Evolutionary conservation across 2,113 vertebrate species (phyloP).

Genomic region (Pomatostomus ruficeps): DNA sequence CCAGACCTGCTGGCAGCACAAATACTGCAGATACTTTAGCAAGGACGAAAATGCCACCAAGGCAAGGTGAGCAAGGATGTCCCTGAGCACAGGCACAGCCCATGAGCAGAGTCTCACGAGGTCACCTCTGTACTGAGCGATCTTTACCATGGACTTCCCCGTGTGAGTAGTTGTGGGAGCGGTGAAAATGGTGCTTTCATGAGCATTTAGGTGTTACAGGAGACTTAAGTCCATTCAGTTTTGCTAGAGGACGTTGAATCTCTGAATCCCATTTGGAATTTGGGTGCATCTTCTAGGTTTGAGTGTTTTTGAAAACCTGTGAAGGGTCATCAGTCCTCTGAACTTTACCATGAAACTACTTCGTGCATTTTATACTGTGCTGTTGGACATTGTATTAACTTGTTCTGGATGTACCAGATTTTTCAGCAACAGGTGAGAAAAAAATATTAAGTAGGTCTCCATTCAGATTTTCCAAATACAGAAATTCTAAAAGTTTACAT

Average conservation of each 20-base stretch:
- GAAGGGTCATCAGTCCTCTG: neutral
- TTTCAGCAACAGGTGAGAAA: neutral
- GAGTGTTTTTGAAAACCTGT: neutral
- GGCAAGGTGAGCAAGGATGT: neutral
- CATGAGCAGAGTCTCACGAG: neutral
- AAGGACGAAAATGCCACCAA: neutral
- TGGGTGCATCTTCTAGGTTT: neutral
- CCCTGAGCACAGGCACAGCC: neutral
- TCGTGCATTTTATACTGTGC: neutral
- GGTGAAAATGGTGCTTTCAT: neutral
- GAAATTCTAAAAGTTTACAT: neutral
- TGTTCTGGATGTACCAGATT: neutral
- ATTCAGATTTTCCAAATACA: neutral
- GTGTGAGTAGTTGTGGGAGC: neutral
- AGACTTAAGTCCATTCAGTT: neutral
- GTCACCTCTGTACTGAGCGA: neutral
- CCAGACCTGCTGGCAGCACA: neutral
- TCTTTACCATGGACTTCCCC: neutral
- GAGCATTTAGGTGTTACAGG: neutral
- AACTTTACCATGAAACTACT: neutral
- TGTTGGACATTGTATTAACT: neutral
- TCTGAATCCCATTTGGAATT: neutral
- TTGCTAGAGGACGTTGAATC: neutral
- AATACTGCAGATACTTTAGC: neutral
- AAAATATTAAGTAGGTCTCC: neutral